phyloP scores from a whole-genome alignment of 1,140 invertebrate species.

The Alviniconcha marisindica region DNA sequence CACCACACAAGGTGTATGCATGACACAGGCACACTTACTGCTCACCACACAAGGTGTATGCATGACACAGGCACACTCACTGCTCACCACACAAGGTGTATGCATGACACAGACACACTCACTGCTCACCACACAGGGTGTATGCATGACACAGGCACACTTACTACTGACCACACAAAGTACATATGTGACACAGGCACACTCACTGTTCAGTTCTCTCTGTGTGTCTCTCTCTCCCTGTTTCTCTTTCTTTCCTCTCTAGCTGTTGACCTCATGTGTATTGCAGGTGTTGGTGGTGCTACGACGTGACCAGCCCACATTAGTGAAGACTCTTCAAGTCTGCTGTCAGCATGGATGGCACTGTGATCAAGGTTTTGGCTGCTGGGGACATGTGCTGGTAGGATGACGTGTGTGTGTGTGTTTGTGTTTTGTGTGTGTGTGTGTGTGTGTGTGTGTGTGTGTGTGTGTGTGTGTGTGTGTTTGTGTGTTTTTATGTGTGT shows the following conservation, averaged over 20 bases:
- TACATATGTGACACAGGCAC: too few relatives aligned
- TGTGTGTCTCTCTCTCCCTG: neutral
- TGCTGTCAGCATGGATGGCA: constrained; percentile 19
- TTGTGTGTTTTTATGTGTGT: neutral
- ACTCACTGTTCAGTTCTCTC: neutral
- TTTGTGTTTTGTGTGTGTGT: neutral
- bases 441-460: neutral
- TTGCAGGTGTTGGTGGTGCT: constrained; percentile 12
- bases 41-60: neutral
- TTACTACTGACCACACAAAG: too few relatives aligned
- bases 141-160: too few relatives aligned
- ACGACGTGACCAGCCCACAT: neutral
- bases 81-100: neutral
- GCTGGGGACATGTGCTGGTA: neutral
- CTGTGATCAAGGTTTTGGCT: neutral
- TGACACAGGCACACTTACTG: neutral
- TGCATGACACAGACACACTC: too few relatives aligned
- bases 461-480: neutral
- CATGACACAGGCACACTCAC: neutral
- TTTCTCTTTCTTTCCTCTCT: neutral
- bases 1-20: too few relatives aligned
- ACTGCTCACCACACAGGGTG: too few relatives aligned
- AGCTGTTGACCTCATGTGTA: too few relatives aligned
- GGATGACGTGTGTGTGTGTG: neutral
- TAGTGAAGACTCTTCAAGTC: constrained; percentile 21